A percentile compares a stretch with the other conserved stretches of the same genome.
These are phyloP conservation scores for Rostratula benghalensis DNA, from an alignment of 2,113 vertebrate genomes.

Conservation along the genomic window DNA sequence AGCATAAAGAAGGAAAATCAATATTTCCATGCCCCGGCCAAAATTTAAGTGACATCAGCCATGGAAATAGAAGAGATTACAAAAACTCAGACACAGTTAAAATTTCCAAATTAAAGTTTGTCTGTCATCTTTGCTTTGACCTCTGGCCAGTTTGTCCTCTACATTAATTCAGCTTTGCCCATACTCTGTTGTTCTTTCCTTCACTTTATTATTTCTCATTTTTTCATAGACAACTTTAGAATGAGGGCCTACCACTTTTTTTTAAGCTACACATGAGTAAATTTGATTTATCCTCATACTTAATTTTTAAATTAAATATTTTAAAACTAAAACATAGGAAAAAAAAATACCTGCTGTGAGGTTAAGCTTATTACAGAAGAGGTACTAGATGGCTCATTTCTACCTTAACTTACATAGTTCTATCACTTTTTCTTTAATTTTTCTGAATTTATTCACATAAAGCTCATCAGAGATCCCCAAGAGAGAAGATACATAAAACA, in stretches of 20 bases:
- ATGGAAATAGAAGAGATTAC: neutral
- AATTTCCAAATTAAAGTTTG: neutral
- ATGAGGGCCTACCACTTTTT: neutral
- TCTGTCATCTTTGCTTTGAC: neutral
- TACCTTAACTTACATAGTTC: neutral
- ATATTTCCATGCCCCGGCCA: neutral
- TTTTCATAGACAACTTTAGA: neutral
- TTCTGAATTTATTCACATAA: neutral
- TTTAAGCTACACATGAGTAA: neutral
- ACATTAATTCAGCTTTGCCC: neutral
- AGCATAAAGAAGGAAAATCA: neutral
- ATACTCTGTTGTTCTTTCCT: neutral
- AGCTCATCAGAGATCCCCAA: neutral
- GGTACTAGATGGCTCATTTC: neutral
- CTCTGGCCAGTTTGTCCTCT: neutral
- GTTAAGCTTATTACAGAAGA: neutral
- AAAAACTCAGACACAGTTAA: neutral
- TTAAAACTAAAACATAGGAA: neutral
- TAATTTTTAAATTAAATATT: neutral
- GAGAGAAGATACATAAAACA: neutral
- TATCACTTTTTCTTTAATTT: neutral
- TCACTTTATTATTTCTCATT: neutral
- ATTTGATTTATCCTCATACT: neutral
- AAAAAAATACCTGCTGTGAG: neutral
- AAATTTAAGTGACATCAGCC: neutral